These are phyloP conservation scores for Netta rufina DNA, from an alignment of 2,797 vertebrate species.

Conservation along the genomic window DNA sequence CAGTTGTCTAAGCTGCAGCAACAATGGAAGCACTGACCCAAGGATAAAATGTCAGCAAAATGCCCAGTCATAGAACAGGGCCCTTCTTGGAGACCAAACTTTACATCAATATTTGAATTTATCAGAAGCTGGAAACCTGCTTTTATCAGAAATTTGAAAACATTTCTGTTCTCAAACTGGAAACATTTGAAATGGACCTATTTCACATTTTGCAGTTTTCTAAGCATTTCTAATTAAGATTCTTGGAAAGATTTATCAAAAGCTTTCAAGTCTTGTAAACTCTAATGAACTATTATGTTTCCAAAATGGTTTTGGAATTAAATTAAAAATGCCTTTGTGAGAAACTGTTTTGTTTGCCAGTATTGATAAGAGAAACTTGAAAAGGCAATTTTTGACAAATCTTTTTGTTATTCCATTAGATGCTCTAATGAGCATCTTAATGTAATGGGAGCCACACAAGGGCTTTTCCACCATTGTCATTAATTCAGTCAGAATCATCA, in stretches of 20 bases:
- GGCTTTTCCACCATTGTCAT: not conserved
- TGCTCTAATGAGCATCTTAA: not conserved
- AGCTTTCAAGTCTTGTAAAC: constrained; percentile 6
- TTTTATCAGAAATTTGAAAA: not conserved
- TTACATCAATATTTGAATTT: not conserved
- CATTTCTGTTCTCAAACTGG: not conserved
- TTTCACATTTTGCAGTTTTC: not conserved
- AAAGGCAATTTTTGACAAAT: not conserved
- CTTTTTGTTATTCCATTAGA: not conserved
- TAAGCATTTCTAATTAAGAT: not conserved
- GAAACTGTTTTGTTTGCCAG: not conserved
- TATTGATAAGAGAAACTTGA: not conserved
- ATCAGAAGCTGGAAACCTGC: not conserved
- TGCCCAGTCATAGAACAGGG: not conserved
- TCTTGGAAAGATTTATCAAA: not conserved
- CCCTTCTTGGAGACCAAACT: not conserved
- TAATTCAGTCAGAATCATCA: not conserved
- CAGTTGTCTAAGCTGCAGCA: constrained; percentile 18
- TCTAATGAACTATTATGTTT: not conserved
- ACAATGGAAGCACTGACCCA: constrained; percentile 10
- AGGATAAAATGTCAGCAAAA: constrained; percentile 24
- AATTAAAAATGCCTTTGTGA: not conserved
- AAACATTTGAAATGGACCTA: not conserved
- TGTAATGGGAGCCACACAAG: not conserved
- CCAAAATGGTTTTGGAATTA: not conserved